Evolutionary conservation across 2,797 vertebrate species (phyloP), one percentile per base, ranked within the genome.

Genomic region (Syndactyla subalaris): DNA sequence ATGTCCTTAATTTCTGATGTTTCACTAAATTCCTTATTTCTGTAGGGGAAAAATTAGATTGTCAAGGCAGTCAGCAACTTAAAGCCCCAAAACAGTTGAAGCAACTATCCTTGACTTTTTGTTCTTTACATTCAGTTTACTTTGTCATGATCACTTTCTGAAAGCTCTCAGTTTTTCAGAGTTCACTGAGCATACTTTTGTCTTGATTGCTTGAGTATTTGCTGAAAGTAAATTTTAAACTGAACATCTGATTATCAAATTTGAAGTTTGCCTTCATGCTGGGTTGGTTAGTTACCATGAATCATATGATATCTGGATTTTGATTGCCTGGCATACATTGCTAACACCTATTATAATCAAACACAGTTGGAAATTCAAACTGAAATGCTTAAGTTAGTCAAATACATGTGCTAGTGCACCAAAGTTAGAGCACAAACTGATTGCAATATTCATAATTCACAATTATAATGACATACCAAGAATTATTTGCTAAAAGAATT

Each of bases 171-270:
- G 5, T 55, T 87, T 29, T 73, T 77, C 52, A n/a, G 41, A 73
- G 76, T 85, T 94, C 87, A 88, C 77, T 65, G 23, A 57, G 29
- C 75, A 89, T 72, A 52, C 15, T 78, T 95, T 72, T 75, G 36
- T 7, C 55, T 91, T 95, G 92, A 94, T 92, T 96, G 49, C 72
- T 75, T 78, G 75, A 93, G 72, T 83, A 89, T 93, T 91, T 93
- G 39, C 39, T 52, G 51, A 84, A 92, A 88, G 65, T 38, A 93
- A 89, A 92, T 93, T 89, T 93, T 91, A 88, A 91, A 88, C 29
- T 88, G 85, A 94, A 88, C 51, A 85, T 92, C 76, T 96, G 93
- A 97, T 95, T 97, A 94, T 93, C 72, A 86, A 88, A 88, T 93
- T 92, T 91, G 43, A 62, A 57, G 59, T 83, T 94, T 89, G 82